A percentile compares a stretch with the other conserved stretches of the same genome.
Evolutionary conservation across 53 echinoderm and acorn worm genomes (phyloP).

Genomic region (Paracentrotus lividus): DNA sequence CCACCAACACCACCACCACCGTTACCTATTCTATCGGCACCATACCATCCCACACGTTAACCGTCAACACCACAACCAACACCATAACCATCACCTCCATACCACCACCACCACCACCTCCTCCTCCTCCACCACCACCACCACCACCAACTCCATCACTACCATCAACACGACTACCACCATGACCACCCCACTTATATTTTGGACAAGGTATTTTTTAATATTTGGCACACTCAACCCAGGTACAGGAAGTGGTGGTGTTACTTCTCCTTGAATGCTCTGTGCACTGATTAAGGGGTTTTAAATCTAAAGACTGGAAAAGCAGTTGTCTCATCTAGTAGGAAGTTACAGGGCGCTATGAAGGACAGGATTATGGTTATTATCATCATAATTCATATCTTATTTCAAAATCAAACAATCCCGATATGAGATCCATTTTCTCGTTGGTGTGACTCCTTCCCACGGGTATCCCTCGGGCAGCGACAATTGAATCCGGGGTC

Average conservation of each 20-base stretch:
- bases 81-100: background rate
- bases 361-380: too few species aligned
- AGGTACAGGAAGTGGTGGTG: too few species aligned
- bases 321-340: too few species aligned
- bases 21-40: too few species aligned
- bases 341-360: too few species aligned
- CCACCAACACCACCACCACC: background rate
- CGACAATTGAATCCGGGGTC: background rate
- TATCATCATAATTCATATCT: too few species aligned
- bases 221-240: too few species aligned
- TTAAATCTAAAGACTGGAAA: too few species aligned
- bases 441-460: conserved; percentile 19
- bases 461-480: conserved; percentile 55
- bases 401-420: background rate
- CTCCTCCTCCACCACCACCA: background rate
- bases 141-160: background rate
- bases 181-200: too few species aligned
- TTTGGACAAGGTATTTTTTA: too few species aligned
- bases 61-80: background rate
- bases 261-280: too few species aligned
- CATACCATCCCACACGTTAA: background rate
- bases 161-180: background rate
- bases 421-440: background rate
- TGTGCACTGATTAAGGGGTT: too few species aligned
- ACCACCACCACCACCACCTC: background rate